Evolutionary conservation across 2,888 invertebrate genomes (phyloP).

Genomic region (Ceratothoa steindachneri): DNA sequence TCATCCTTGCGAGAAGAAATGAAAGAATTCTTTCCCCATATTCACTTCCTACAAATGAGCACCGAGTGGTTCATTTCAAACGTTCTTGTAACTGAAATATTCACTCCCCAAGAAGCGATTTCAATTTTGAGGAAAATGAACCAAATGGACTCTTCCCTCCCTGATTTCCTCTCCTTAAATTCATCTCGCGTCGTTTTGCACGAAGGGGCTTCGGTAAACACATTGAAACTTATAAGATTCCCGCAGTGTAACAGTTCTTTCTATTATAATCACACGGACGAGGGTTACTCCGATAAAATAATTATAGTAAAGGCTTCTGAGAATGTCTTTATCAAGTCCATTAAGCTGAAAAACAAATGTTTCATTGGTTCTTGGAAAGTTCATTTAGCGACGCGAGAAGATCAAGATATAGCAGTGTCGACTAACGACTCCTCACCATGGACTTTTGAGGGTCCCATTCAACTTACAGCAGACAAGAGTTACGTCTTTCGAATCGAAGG

Average conservation of each 20-base stretch:
- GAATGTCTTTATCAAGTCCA: neutral
- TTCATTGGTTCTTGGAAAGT: slow-evolving; percentile 1
- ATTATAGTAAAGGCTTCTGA: neutral
- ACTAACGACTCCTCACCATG: neutral
- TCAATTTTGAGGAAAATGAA: neutral
- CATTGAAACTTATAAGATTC: neutral
- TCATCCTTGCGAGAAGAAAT: neutral
- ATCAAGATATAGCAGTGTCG: neutral
- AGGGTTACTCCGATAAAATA: neutral
- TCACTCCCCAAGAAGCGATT: neutral
- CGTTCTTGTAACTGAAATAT: neutral
- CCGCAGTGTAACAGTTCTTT: neutral
- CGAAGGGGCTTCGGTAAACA: neutral
- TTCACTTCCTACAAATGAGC: neutral
- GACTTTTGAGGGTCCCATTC: neutral
- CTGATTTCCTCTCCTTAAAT: neutral
- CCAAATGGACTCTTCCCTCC: neutral
- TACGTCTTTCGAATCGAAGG: neutral
- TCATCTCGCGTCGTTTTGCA: neutral
- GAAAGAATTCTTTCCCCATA: neutral
- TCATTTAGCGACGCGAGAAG: neutral
- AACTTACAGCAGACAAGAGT: neutral
- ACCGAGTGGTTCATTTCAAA: neutral
- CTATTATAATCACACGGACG: neutral
- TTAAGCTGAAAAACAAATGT: neutral